These are phyloP conservation scores for Aethes cnicana DNA, from an alignment of 2,888 invertebrate species.

Conservation along the genomic window DNA sequence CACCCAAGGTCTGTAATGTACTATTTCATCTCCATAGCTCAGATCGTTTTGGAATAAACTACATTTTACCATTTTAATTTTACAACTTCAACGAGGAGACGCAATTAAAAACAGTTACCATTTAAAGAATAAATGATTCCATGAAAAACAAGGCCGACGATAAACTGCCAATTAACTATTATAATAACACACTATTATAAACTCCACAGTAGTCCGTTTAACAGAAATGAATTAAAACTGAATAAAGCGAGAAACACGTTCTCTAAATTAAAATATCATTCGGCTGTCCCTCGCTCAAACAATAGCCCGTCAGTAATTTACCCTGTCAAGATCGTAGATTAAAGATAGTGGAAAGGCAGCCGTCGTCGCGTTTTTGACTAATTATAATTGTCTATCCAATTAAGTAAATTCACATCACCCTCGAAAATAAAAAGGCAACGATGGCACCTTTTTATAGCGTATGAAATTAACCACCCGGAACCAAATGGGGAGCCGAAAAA, in stretches of 20 bases:
- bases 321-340: conserved; percentile 34
- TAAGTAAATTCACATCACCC: conserved; percentile 49
- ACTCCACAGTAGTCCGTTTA: conserved; percentile 20
- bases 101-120: neutral
- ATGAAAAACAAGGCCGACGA: neutral
- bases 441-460: conserved; percentile 37
- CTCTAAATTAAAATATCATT: conserved; percentile 44
- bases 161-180: conserved; percentile 5
- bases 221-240: conserved; percentile 17
- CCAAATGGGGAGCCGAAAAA: conserved; percentile 28
- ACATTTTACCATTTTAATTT: too few species aligned
- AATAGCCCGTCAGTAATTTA: conserved; percentile 29
- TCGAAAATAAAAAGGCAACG: conserved; percentile 46
- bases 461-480: conserved; percentile 35
- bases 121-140: neutral
- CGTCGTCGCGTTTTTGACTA: conserved; percentile 47
- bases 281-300: conserved; percentile 14
- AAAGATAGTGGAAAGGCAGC: conserved; percentile 31
- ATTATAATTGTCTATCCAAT: conserved; percentile 56
- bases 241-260: conserved; percentile 31
- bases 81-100: neutral
- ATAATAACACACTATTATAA: conserved; percentile 11
- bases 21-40: too few species aligned
- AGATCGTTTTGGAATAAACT: too few species aligned
- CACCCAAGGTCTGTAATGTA: too few species aligned